These are phyloP conservation scores for Periophthalmodon schlosseri DNA, from an alignment of 2,113 vertebrate genomes.

Conservation along the genomic window DNA sequence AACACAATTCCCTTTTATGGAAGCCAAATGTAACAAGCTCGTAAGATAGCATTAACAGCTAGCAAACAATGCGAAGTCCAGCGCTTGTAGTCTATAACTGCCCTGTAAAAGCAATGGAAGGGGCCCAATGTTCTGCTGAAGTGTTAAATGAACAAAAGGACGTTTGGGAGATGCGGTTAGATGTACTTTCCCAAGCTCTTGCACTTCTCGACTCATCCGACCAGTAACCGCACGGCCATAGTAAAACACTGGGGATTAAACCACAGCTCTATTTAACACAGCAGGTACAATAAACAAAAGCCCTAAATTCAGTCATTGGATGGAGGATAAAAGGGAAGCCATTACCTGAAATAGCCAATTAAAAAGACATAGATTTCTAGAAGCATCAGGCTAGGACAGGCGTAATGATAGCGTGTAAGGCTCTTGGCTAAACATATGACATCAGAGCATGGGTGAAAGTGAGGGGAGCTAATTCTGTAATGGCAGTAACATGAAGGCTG, in stretches of 20 bases:
- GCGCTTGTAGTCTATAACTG: constrained; percentile 58
- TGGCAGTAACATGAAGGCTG: constrained; percentile 18
- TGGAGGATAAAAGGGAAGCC: constrained; percentile 45
- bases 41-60: constrained; percentile 50
- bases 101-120: constrained; percentile 71
- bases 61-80: constrained; percentile 56
- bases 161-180: constrained; percentile 41
- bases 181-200: constrained; percentile 46
- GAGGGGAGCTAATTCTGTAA: constrained; percentile 46
- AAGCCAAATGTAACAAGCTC: constrained; percentile 56
- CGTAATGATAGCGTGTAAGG: constrained; percentile 51
- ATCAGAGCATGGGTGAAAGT: constrained; percentile 24
- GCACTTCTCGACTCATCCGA: constrained; percentile 58
- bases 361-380: constrained; percentile 39
- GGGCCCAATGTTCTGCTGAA: constrained; percentile 31
- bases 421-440: constrained; percentile 43
- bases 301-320: constrained; percentile 62
- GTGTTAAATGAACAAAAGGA: constrained; percentile 52
- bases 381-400: constrained; percentile 39
- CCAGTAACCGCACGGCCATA: constrained; percentile 62
- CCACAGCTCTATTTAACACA: constrained; percentile 71
- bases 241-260: constrained; percentile 70
- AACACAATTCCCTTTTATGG: constrained; percentile 56
- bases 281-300: constrained; percentile 78
- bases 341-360: constrained; percentile 53